Conservation (phyloP, 2,113 vertebrate species). For the Lanius ludovicianus region DNA sequence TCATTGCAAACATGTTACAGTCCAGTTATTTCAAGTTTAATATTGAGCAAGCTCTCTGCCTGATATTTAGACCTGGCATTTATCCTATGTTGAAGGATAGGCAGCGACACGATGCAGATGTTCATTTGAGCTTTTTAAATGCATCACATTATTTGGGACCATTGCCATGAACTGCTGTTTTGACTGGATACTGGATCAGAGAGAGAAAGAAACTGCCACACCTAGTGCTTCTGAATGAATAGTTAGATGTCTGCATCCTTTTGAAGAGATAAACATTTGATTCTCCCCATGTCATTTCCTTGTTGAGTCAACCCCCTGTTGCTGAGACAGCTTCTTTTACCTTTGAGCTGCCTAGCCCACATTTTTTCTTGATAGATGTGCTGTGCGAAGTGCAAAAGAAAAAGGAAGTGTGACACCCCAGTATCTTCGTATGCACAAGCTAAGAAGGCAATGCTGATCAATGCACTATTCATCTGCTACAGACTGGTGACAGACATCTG, state of each 20-base stretch:
- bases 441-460: background rate
- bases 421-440: background rate
- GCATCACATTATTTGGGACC: background rate
- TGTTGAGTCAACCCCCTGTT: background rate
- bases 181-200: background rate
- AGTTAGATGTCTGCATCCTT: background rate
- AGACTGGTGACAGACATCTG: background rate
- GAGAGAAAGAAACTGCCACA: background rate
- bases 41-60: background rate
- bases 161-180: background rate
- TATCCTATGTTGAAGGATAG: background rate
- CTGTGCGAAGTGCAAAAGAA: background rate
- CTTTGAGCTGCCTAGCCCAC: background rate
- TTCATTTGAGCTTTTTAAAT: background rate
- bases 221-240: background rate
- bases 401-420: background rate
- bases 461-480: background rate
- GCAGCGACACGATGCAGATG: background rate
- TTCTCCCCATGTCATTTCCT: background rate
- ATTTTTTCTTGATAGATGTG: background rate
- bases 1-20: background rate
- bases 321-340: conserved; percentile 15
- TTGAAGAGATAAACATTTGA: background rate
- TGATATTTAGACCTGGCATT: background rate
- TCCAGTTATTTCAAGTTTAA: background rate